Base-by-base conservation (phyloP, 2,888 invertebrate species). In the Scaptodrosophila latifasciaeformis region DNA sequence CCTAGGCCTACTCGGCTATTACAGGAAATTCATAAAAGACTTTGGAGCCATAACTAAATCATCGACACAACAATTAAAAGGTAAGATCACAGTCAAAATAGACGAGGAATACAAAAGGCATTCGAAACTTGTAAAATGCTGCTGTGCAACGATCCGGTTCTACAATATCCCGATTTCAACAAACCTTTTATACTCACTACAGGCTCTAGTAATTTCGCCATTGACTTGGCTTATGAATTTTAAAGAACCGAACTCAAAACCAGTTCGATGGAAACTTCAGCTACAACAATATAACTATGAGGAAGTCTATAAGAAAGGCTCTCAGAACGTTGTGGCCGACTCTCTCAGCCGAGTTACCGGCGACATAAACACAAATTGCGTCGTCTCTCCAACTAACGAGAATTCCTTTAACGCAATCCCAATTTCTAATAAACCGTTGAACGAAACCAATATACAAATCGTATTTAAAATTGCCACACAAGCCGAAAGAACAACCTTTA, bases 31-130 rank as follows among this genome's bases (percentile, higher is more conserved):
- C n/a, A n/a, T n/a, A n/a, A n/a, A n/a, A n/a, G n/a, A n/a, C n/a
- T n/a, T n/a, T n/a, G n/a, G n/a, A n/a, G n/a, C n/a, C 2, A 40
- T 54, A 0, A 49, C 54, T 1, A 39, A 49, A 15, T 44, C 49
- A 1, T 3, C 43, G 10, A 45, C 44, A 1, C 9, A 21, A 3
- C 49, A 49, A 12, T 3, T 54, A 31, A 54, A 45, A 17, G 42
- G 12, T 1, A 54, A 30, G 10, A 1, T 2, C 1, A 1, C n/a
- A n/a, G n/a, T n/a, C n/a, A n/a, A n/a, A n/a, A n/a, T n/a, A n/a
- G n/a, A n/a, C n/a, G n/a, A n/a, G n/a, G n/a, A n/a, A n/a, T n/a
- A n/a, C n/a, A n/a, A n/a, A n/a, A n/a, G n/a, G n/a, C n/a, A n/a
- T n/a, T 43, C 7, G 43, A 48, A n/a, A 7, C 2, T 2, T 48